Base-by-base conservation (phyloP, 1,140 invertebrate genomes). In the Aphaenogaster floridana region DNA sequence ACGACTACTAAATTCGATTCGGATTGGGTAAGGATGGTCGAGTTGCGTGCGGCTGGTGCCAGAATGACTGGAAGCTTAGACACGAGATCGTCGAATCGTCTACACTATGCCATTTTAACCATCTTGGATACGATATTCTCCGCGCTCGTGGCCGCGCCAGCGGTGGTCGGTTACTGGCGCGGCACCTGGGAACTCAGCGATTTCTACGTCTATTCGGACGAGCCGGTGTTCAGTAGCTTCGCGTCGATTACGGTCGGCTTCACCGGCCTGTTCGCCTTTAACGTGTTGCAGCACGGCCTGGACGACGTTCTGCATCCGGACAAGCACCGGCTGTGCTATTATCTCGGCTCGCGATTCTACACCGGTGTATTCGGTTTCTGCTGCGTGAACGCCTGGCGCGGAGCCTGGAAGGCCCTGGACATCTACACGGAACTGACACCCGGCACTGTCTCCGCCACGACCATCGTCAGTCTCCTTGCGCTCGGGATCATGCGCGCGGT, bases 331-430 rank as follows among this genome's bases (percentile, higher is more conserved):
- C 93, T 97, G 17, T 95, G 96, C 48, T 98, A 97, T 92, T 98
- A 98, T 88, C 91, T 97, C 39, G 94, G 96, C 13, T 98, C 98
- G 21, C 96, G 98, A 15, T 66, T 97, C 15, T 98, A 98, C 92
- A 98, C 98, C 3, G 96, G 96, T 72, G 93, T 97, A 66, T 98
- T 97, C 89, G 97, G 97, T 0, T 96, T 98, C 80, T 97, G 97
- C 52, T 98, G 98, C 92, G 98, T 98, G 8, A 98, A 98, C 92
- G 97, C 97, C 39, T 98, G 98, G 98, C 96, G 98, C 1, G 98
- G 98, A 0, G 96, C 97, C 9, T 98, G 98, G 98, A 95, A 96
- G 78, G 94, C 97, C 5, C 95, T 98, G 91, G 97, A 98, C 92
- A 94, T 96, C 86, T 97, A 97, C 91, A 97, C 97, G 7, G 96